Evolutionary conservation across 2,888 invertebrate species (phyloP).

Genomic region (Colletes collaris): DNA sequence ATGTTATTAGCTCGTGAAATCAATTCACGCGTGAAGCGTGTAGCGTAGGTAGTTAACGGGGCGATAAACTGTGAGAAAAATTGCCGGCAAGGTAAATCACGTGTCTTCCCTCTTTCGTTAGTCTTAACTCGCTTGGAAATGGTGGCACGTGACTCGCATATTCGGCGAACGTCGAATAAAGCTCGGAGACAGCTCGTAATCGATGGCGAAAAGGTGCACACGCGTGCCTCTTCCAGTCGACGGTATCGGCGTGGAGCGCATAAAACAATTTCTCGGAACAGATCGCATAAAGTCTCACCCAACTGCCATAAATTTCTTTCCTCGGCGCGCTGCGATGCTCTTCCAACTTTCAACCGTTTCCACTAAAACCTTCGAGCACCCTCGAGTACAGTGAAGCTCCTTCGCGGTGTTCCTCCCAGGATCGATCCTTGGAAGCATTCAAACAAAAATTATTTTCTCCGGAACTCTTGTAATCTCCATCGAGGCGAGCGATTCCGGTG

Average conservation of each 20-base stretch:
- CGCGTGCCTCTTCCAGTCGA: slow-evolving; percentile 34
- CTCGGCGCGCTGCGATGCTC: slow-evolving; percentile 63
- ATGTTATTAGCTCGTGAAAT: too few species aligned
- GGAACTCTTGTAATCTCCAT: slow-evolving; percentile 55
- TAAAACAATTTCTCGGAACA: slow-evolving; percentile 75
- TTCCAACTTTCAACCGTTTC: slow-evolving; percentile 75
- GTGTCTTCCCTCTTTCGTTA: slow-evolving; percentile 5
- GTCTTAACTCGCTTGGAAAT: slow-evolving; percentile 6
- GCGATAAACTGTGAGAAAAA: background rate
- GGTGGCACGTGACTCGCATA: slow-evolving; percentile 22
- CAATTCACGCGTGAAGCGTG: too few species aligned
- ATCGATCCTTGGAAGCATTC: slow-evolving; percentile 64
- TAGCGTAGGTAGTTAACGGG: background rate
- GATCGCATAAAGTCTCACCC: slow-evolving; percentile 74
- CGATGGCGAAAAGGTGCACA: slow-evolving; percentile 49
- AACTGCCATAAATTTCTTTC: slow-evolving; percentile 75
- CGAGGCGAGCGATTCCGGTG: slow-evolving; percentile 49
- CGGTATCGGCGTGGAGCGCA: slow-evolving; percentile 54
- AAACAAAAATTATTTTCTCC: slow-evolving; percentile 67
- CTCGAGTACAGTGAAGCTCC: slow-evolving; percentile 62
- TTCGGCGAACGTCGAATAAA: slow-evolving; percentile 6
- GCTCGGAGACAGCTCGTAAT: slow-evolving; percentile 45
- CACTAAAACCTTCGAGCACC: slow-evolving; percentile 74
- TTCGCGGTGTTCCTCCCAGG: slow-evolving; percentile 46
- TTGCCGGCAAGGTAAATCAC: slow-evolving; percentile 4